Base-by-base conservation (phyloP, 2,113 vertebrate species). In the Apteryx mantelli region DNA sequence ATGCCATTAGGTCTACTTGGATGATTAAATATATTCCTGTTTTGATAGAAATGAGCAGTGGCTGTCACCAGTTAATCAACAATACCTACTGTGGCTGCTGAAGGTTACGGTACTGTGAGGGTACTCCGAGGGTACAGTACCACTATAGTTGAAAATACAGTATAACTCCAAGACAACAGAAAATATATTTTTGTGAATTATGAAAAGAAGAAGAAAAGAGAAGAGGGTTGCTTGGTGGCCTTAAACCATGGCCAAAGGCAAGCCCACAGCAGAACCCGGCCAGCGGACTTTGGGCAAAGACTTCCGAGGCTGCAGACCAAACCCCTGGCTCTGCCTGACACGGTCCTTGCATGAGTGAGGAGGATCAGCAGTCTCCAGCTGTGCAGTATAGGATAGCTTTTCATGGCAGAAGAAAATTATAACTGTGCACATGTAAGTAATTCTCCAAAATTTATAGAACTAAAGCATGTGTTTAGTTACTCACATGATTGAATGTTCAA, bases 11-110 rank as follows among this genome's bases (percentile, higher is more conserved):
- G 98, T 98, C 98, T 97, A 97, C 97, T 98, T 83, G 94, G 97
- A 98, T 98, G 97, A 98, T 96, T 98, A 98, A 98, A 98, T 98
- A 98, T 92, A 94, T 95, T 97, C 91, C 96, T 94, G 69, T 94
- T 74, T 19, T 9, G 89, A 66, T 61, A 76, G 1, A 8, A 83
- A 30, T 52, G 48, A 66, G 94, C 82, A 5, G 36, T 56, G 83
- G 46, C 77, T 40, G 74, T 89, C 94, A 91, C 96, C 95, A 90
- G 20, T 50, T 95, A 92, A n/a, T 10, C 32, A 48, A 21, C 14
- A 70, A n/a, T 50, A 46, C 13, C 46, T 69, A 34, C 12, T 70
- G 44, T 46, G 44, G 15, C 44, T 16, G 44, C 44, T 46, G 44
- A 46, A 46, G 16, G 44, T 46, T 46, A 46, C 44, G 12, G 16